Conservation (phyloP, 2,113 vertebrate species). For the Xerus inauris region DNA sequence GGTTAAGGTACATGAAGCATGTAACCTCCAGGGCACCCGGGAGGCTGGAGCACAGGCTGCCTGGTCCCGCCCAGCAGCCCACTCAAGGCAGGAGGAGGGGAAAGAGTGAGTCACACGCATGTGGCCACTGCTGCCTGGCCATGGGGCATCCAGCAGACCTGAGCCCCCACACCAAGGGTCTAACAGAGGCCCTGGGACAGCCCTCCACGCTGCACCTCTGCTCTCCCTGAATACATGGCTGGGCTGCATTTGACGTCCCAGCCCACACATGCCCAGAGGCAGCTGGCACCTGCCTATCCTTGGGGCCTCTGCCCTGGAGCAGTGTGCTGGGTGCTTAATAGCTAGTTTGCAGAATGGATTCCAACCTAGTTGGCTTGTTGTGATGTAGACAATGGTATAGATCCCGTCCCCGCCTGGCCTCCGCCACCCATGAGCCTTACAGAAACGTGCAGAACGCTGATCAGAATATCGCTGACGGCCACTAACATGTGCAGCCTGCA, state of each 20-base stretch:
- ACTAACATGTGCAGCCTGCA: neutral
- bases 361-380: slow-evolving; percentile 48
- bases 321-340: neutral
- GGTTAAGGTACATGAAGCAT: fast-evolving
- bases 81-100: fast-evolving
- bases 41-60: fast-evolving
- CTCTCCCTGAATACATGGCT: fast-evolving
- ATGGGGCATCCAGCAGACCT: fast-evolving
- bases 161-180: fast-evolving
- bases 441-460: slow-evolving; percentile 51
- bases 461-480: slow-evolving; percentile 39
- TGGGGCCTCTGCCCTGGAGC: neutral
- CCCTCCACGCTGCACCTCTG: fast-evolving
- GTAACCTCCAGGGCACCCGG: neutral
- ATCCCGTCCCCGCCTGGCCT: fast-evolving
- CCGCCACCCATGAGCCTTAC: slow-evolving; percentile 47
- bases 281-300: fast-evolving
- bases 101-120: too few species aligned
- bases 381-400: slow-evolving; percentile 31
- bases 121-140: neutral
- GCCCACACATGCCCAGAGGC: fast-evolving
- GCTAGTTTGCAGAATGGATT: slow-evolving; percentile 26
- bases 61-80: fast-evolving
- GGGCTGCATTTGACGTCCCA: fast-evolving
- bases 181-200: fast-evolving